Percentiles rank a stretch among this genome's conserved stretches.
Conservation (phyloP, 2,113 vertebrate species). For the Atlantisia rogersi region DNA sequence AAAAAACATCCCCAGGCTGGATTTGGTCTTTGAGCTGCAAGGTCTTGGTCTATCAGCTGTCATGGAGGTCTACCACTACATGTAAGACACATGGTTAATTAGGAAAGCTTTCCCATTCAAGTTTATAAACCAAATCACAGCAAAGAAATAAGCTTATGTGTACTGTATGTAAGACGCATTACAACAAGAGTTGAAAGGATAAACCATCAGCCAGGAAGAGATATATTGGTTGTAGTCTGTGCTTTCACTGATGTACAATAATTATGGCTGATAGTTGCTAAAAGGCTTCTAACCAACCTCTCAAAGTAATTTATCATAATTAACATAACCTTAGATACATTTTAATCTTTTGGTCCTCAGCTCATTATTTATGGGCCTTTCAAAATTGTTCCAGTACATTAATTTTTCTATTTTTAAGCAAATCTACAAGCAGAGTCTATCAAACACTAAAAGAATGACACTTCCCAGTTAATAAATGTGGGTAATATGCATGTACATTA, state of each 20-base stretch:
- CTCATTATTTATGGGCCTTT: conserved; percentile 68
- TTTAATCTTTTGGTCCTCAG: conserved; percentile 53
- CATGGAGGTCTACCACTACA: too few relatives aligned
- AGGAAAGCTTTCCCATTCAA: background rate
- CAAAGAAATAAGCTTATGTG: background rate
- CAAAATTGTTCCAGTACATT: conserved; percentile 72
- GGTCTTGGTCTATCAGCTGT: background rate
- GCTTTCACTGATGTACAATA: background rate
- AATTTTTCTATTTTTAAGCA: conserved; percentile 72
- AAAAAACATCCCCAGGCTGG: background rate
- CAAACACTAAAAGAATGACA: conserved; percentile 1
- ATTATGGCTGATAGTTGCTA: conserved; percentile 37
- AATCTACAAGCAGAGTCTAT: conserved; percentile 59
- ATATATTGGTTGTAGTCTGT: accelerated
- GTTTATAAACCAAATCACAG: background rate
- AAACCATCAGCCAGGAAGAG: background rate
- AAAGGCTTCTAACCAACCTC: conserved; percentile 52
- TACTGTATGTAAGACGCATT: background rate
- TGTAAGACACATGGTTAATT: background rate
- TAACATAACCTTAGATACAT: conserved; percentile 63
- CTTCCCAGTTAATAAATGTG: background rate
- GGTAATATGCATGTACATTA: background rate
- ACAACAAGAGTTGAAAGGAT: background rate
- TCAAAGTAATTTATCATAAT: conserved; percentile 67
- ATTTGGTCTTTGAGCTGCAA: background rate